phyloP scores from a whole-genome alignment of 2,888 invertebrate genomes.

The Panzeria rudis region DNA sequence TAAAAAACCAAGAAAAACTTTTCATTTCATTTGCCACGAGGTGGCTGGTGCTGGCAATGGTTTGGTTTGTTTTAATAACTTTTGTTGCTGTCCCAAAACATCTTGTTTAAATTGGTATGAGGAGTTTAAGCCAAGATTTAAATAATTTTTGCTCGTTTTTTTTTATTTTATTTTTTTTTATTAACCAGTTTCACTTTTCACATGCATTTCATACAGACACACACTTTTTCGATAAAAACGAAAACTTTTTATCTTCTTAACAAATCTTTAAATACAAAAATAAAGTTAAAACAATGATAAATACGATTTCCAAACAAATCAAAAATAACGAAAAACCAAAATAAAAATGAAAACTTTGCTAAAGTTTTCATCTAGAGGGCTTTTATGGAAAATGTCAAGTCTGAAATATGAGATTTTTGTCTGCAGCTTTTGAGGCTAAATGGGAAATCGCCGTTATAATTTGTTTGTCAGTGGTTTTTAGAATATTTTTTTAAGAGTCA shows the following conservation, averaged over 20 bases:
- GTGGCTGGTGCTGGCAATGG: conserved; percentile 37
- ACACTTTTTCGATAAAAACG: conserved; percentile 29
- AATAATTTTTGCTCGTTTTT: conserved; percentile 49
- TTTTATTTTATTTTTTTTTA: conserved; percentile 40
- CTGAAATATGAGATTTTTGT: conserved; percentile 63
- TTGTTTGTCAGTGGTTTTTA: conserved; percentile 41
- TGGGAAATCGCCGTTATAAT: conserved; percentile 45
- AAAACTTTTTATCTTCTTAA: conserved; percentile 8
- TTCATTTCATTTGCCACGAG: conserved; percentile 69
- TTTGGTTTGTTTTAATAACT: conserved; percentile 43
- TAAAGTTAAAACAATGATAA: conserved; percentile 27
- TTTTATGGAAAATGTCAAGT: conserved; percentile 71
- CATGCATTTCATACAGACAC: conserved; percentile 49
- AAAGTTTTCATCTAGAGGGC: conserved; percentile 64
- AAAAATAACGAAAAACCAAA: conserved; percentile 6
- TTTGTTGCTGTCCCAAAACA: conserved; percentile 57
- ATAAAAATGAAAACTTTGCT: conserved; percentile 58
- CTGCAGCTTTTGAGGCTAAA: conserved; percentile 13
- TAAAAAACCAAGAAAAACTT: conserved; percentile 59
- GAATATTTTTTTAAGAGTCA: conserved; percentile 15
- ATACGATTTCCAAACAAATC: conserved; percentile 53
- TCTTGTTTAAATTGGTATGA: conserved; percentile 68
- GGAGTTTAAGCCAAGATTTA: conserved; percentile 67
- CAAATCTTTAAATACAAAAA: conserved; percentile 30
- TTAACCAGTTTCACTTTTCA: conserved; percentile 72